Evolutionary conservation across 1,140 invertebrate species (phyloP).

Genomic region (Melanaphis sacchari): DNA sequence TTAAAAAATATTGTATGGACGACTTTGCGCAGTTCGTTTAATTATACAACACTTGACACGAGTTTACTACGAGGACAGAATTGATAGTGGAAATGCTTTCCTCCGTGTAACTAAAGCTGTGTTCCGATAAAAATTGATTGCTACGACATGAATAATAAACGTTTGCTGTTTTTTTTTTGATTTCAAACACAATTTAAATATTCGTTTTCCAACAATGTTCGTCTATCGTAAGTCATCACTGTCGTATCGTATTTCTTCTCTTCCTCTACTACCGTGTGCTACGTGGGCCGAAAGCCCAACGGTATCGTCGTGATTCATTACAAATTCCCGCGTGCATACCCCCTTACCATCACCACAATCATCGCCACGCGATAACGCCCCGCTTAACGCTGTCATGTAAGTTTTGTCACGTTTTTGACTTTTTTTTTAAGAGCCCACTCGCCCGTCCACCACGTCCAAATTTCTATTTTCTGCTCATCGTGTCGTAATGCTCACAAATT

Average conservation of each 20-base stretch:
- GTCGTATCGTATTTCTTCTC: background rate
- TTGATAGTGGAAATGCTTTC: too few species aligned
- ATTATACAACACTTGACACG: constrained; percentile 31
- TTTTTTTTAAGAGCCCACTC: background rate
- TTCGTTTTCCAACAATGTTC: background rate
- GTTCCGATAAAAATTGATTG: constrained; percentile 32
- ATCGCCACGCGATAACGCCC: background rate
- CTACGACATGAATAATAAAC: background rate
- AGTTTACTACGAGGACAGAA: background rate
- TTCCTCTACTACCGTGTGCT: background rate
- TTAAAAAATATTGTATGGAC: background rate
- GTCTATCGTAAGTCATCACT: background rate
- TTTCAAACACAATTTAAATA: background rate
- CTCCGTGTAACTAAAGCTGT: background rate
- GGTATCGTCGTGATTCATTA: constrained; percentile 12
- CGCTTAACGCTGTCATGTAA: background rate
- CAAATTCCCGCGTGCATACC: background rate
- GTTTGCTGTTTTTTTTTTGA: background rate
- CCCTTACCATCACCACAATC: background rate
- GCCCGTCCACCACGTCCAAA: background rate
- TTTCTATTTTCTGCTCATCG: background rate
- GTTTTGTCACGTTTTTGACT: constrained; percentile 11
- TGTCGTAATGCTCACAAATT: background rate
- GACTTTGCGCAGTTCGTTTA: background rate
- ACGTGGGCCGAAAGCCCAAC: background rate